Conservation (phyloP, 2,888 invertebrate species). For the Saturnia pavonia region DNA sequence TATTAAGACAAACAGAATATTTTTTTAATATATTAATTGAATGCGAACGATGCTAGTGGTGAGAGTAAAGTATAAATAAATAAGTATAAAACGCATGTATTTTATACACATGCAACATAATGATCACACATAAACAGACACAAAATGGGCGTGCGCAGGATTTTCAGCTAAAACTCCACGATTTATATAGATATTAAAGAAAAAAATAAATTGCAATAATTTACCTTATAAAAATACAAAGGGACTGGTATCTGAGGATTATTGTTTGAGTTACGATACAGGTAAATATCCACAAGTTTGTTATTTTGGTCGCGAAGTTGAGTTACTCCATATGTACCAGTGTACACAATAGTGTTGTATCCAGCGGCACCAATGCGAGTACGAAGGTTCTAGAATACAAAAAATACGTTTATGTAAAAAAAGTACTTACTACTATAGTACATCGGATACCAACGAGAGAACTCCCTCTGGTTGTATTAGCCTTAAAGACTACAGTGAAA, state of each 20-base stretch:
- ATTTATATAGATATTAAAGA: no score
- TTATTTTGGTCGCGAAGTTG: conserved; percentile 76
- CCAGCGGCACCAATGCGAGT: conserved; percentile 61
- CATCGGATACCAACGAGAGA: no score
- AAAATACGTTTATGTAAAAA: not conserved
- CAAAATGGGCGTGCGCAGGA: not conserved
- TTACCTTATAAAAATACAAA: conserved; percentile 70
- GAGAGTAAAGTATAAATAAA: not conserved
- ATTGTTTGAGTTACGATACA: conserved; percentile 57
- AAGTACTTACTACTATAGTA: no score
- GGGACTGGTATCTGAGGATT: conserved; percentile 66
- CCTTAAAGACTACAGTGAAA: no score
- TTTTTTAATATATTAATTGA: not conserved
- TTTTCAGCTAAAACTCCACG: no score
- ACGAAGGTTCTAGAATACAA: conserved; percentile 55
- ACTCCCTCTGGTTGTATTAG: no score
- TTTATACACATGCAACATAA: not conserved
- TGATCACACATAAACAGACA: not conserved
- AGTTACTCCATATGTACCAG: conserved; percentile 83
- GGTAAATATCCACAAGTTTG: conserved; percentile 63
- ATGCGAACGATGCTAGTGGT: not conserved
- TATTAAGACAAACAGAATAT: not conserved
- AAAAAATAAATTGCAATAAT: not conserved
- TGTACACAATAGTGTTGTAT: conserved; percentile 74
- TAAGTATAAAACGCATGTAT: not conserved